Conservation (phyloP, 1,140 invertebrate genomes). For the Ooceraea biroi region DNA sequence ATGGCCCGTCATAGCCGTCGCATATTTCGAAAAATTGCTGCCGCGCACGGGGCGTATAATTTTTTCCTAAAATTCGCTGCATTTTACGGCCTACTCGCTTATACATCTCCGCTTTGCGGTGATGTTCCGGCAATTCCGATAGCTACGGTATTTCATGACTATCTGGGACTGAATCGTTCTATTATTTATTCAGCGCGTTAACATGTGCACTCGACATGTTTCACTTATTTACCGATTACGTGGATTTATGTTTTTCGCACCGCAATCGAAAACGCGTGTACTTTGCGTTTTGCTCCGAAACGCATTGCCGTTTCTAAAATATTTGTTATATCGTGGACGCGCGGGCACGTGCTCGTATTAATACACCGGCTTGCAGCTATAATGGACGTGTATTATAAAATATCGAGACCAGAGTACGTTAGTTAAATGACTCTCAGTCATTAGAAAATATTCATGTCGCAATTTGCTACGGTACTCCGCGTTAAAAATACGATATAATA, state of each 20-base stretch:
- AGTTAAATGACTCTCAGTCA: conserved; percentile 26
- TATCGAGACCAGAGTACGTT: neutral
- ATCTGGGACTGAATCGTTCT: conserved; percentile 39
- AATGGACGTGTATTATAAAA: conserved; percentile 16
- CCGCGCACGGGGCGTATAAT: conserved; percentile 24
- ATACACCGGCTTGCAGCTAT: conserved; percentile 21
- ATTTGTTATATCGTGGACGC: conserved; percentile 32
- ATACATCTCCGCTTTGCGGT: conserved; percentile 46
- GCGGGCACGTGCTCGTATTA: no score
- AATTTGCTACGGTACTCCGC: conserved; percentile 1
- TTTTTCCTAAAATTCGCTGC: conserved; percentile 53
- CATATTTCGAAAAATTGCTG: conserved; percentile 43
- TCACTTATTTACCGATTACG: conserved; percentile 62
- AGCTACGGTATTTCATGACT: conserved; percentile 57
- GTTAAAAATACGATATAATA: neutral
- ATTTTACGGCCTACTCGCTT: conserved; percentile 53
- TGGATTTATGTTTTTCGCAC: conserved; percentile 53
- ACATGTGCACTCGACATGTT: conserved; percentile 59
- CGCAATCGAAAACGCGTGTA: conserved; percentile 47
- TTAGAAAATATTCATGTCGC: conserved; percentile 39
- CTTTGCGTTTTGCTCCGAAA: conserved; percentile 13
- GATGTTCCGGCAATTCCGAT: conserved; percentile 46
- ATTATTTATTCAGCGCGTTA: conserved; percentile 61
- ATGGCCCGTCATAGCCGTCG: conserved; percentile 1
- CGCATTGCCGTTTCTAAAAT: conserved; percentile 30